Conservation (phyloP, 2,888 invertebrate genomes). For the Gortyna flavago region DNA sequence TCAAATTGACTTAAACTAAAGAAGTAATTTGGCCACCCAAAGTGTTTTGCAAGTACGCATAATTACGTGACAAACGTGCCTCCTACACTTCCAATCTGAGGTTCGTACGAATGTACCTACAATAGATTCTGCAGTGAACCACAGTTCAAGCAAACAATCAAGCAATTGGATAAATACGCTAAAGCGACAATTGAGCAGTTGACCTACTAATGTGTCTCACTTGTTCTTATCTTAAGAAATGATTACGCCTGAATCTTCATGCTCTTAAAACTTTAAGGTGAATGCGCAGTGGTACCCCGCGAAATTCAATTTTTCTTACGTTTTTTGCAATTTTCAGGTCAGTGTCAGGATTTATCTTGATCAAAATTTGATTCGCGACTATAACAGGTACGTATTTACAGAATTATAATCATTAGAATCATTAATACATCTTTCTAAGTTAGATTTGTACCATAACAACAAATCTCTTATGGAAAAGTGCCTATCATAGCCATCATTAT, state of each 20-base stretch:
- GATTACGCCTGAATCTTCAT: conserved; percentile 35
- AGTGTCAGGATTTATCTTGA: too few species aligned
- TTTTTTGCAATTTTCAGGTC: too few species aligned
- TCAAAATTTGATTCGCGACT: too few species aligned
- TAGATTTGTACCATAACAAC: too few species aligned
- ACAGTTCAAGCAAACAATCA: conserved; percentile 78
- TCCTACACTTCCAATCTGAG: conserved; percentile 73
- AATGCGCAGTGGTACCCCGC: too few species aligned
- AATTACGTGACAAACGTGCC: conserved; percentile 66
- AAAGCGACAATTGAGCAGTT: conserved; percentile 75
- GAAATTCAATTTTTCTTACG: too few species aligned
- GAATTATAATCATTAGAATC: too few species aligned
- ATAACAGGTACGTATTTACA: too few species aligned
- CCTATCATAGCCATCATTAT: background rate
- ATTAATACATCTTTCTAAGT: too few species aligned
- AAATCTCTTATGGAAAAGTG: too few species aligned
- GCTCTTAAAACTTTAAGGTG: conserved; percentile 27
- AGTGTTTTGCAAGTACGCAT: conserved; percentile 56
- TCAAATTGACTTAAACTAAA: conserved; percentile 35
- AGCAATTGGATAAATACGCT: conserved; percentile 79
- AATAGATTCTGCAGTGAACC: conserved; percentile 67
- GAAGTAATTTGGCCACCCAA: conserved; percentile 39
- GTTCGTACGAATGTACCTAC: conserved; percentile 58
- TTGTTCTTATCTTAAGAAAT: conserved; percentile 51
- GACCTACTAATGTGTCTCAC: conserved; percentile 59